Conservation (phyloP, 2,113 vertebrate species). For the Nycticebus coucang region DNA sequence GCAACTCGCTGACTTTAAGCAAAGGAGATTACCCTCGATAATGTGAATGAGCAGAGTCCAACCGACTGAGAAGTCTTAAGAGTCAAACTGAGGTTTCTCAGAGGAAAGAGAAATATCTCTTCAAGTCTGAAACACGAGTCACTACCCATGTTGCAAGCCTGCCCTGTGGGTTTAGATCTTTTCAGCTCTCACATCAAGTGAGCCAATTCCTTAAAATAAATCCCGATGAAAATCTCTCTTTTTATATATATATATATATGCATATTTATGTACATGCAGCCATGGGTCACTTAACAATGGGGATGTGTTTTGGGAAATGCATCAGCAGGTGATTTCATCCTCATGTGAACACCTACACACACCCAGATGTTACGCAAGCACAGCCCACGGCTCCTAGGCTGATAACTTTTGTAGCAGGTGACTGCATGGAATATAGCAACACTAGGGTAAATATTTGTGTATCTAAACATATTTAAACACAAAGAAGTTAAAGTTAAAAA, state of each 20-base stretch:
- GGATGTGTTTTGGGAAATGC: neutral
- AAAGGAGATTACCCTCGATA: neutral
- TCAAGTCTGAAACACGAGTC: neutral
- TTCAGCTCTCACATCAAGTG: neutral
- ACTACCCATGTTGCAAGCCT: neutral
- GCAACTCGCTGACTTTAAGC: neutral
- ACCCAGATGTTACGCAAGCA: too few relatives aligned
- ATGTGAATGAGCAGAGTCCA: neutral
- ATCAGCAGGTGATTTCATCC: too few relatives aligned
- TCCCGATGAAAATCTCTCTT: neutral
- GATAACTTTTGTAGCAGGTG: neutral
- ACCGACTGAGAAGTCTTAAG: neutral
- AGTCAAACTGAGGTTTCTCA: neutral
- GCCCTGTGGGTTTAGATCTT: neutral
- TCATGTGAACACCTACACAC: neutral
- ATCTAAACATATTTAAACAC: neutral
- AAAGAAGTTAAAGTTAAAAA: neutral
- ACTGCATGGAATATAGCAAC: neutral
- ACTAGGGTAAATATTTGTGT: neutral
- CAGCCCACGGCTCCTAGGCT: neutral
- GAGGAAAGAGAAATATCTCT: neutral
- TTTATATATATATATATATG: neutral
- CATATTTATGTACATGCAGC: neutral
- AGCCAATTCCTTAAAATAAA: neutral
- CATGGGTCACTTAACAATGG: neutral